These are phyloP conservation scores for Aurelia sp. DNA, from an alignment of 30 jellyfish, hydroid and myxozoan species.

Conservation along the genomic window DNA sequence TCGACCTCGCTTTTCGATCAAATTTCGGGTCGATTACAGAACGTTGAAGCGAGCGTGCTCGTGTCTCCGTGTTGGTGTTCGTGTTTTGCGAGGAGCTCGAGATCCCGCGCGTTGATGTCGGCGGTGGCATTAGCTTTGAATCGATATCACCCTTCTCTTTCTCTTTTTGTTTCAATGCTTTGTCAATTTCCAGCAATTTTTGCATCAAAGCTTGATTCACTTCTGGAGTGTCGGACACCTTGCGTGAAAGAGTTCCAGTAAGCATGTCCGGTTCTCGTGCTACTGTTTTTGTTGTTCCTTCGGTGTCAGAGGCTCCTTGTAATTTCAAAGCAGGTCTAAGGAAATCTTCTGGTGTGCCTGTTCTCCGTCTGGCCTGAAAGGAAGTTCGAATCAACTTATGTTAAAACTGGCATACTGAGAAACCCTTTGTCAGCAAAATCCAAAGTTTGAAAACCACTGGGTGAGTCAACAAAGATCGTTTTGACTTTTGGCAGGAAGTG, in stretches of 20 bases:
- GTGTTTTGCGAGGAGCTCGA: conserved; percentile 55
- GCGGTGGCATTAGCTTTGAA: conserved; percentile 91
- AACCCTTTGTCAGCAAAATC: no score
- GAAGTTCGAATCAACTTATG: neutral
- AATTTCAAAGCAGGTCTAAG: conserved; percentile 41
- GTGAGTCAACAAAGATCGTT: no score
- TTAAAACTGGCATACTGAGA: neutral
- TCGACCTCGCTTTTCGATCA: conserved; percentile 28
- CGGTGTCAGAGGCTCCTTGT: neutral
- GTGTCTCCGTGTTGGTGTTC: conserved; percentile 28
- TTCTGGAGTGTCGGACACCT: conserved; percentile 18
- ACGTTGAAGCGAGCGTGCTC: conserved; percentile 49
- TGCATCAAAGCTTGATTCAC: conserved; percentile 70
- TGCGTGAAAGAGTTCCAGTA: no score
- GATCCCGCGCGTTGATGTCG: conserved; percentile 62
- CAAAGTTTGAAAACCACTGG: no score
- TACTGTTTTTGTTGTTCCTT: no score
- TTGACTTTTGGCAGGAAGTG: no score
- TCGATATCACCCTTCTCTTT: conserved; percentile 58
- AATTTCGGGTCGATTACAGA: conserved; percentile 3
- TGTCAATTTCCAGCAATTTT: conserved; percentile 83
- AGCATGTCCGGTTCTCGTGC: no score
- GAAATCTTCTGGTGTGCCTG: conserved; percentile 94
- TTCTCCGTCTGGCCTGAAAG: conserved; percentile 80
- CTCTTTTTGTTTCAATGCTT: conserved; percentile 68